phyloP scores from a whole-genome alignment of 2,797 vertebrate species.

The Gobionotothen gibberifrons region DNA sequence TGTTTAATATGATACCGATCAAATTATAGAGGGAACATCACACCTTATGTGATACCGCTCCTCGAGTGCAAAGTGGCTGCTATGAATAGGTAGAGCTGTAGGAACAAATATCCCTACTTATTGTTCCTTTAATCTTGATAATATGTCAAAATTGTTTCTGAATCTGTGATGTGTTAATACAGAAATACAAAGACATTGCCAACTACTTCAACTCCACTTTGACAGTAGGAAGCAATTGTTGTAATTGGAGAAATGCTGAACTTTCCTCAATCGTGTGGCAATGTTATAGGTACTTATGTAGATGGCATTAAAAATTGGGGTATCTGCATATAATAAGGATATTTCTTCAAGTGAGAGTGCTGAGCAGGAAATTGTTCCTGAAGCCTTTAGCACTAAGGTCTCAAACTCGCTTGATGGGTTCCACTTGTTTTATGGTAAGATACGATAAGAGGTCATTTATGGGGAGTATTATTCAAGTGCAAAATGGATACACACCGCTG shows the following conservation, averaged over 20 bases:
- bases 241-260: not conserved
- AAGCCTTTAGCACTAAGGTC: not conserved
- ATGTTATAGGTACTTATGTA: not conserved
- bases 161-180: not conserved
- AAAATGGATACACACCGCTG: too few relatives aligned
- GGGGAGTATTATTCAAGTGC: too few relatives aligned
- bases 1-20: not conserved
- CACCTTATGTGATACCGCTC: not conserved
- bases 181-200: not conserved
- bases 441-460: too few relatives aligned
- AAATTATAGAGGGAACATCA: not conserved
- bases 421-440: too few relatives aligned
- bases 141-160: not conserved
- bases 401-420: not conserved
- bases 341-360: not conserved
- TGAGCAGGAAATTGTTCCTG: not conserved
- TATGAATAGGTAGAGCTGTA: not conserved
- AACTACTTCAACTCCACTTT: too few relatives aligned
- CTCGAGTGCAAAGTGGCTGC: not conserved
- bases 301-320: not conserved
- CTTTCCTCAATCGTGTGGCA: constrained; percentile 2
- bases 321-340: not conserved
- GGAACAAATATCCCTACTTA: not conserved
- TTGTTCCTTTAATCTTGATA: constrained; percentile 5
- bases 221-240: too few relatives aligned